Evolutionary conservation across 2,797 vertebrate species (phyloP), one percentile per base, ranked within the genome.

Genomic region (Sebastiscus albofasciatus): DNA sequence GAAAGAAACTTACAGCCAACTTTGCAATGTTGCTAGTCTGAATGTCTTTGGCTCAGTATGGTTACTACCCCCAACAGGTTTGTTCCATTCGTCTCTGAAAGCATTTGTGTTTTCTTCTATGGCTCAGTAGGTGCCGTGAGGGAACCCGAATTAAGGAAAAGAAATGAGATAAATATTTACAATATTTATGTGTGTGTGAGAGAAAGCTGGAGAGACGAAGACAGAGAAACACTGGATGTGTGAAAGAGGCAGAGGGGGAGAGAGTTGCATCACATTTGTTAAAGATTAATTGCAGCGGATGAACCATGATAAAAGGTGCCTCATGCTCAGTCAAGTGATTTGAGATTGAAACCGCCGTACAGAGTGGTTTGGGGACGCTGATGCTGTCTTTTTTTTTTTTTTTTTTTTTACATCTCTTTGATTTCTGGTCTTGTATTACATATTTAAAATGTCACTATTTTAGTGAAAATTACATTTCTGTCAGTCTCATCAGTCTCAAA

Each of bases 281-380:
- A 75, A 87, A 87, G 77, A 88, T 89, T 89, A 90, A 92, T 88
- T 89, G 68, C 56, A 31, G 86, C 13, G 71, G 68, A 76, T 90
- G 82, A 91, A 86, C 75, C 69, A 56, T 82, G 75, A 89, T 77
- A 81, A 86, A 87, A 82, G 58, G 67, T 84, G 27, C 46, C 70
- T 83, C 79, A 72, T 70, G 68, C 75, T 69, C 81, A 85, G 83
- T 83, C 24, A 81, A 87, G 66, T 75, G 70, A 78, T 81, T 64
- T 58, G 69, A 86, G 75, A 85, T 54, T 71, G 61, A 74, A 85
- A 82, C 66, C 0, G 39, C 46, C 61, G 20, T 52, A 20, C 27
- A 67, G 22, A 75, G 70, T n/a, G 68, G 55, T 86, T 66, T 69
- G 61, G 67, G 12, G 31, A 29, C 5, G 67, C 31, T 33, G 59